Evolutionary conservation across 2,113 vertebrate genomes (phyloP), one percentile per base, ranked within the genome.

Genomic region (Ochotona curzoniae): DNA sequence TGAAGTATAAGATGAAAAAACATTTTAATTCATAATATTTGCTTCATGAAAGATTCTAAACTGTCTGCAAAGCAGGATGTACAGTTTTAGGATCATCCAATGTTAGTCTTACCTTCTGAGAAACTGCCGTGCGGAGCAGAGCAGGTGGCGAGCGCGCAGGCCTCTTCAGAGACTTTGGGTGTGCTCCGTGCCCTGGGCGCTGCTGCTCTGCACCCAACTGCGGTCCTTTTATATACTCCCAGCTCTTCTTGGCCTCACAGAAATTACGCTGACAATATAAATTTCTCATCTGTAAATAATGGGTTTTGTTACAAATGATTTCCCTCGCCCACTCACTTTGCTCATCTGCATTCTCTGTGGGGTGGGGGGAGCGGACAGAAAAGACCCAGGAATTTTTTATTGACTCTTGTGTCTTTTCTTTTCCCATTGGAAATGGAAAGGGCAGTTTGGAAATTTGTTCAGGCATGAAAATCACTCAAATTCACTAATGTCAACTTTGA

Each of bases 201-300:
- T 98, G 97, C 85, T 74, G 95, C 83, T 93, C 95, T 97, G 97
- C 93, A 87, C 95, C 96, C 73, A 32, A 95, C 92, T 54, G 44
- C 95, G 69, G 92, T 87, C 97, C 94, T 95, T 96, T 98, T 98
- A 98, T 98, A 96, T 74, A 94, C 94, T 97, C 98, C 97, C 97
- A 97, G 97, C 94, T 97, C 97, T 97, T 97, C 94, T 98, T 97
- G 98, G 97, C 96, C 97, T 97, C 97, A 91, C 74, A 96, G 95
- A 97, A 90, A 95, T 92, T 96, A 93, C 0, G 94, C 96, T 97
- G 97, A 97, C 97, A 97, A 95, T 97, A 97, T 97, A 97, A 97
- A 97, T 97, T 96, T 97, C 86, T 97, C 96, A 97, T 96, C 97
- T 97, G 97, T 96, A 96, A 96, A 95, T 97, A 97, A 97, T 96